A percentile compares a stretch with the other conserved stretches of the same genome.
Evolutionary conservation across 2,113 vertebrate species (phyloP).

Genomic region (Bujurquina vittata): DNA sequence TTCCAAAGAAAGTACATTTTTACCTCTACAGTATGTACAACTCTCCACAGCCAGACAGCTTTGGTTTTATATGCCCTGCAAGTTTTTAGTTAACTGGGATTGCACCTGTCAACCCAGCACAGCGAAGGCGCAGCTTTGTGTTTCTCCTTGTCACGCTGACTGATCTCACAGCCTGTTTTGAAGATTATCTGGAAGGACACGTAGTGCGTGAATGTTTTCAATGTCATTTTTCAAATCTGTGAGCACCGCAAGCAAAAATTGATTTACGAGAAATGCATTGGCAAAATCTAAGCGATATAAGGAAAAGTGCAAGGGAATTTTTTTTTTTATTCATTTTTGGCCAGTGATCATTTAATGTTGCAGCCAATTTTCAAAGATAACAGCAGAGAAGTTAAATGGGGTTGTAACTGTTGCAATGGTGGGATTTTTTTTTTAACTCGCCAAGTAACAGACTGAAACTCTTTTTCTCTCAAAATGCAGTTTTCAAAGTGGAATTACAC

Average conservation of each 20-base stretch:
- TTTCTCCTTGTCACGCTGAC: slow-evolving; percentile 9
- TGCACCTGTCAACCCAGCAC: not conserved
- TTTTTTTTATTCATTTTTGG: fast-evolving
- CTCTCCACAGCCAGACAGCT: not conserved
- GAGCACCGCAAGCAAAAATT: not conserved
- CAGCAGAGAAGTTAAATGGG: not conserved
- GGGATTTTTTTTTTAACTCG: too few relatives aligned
- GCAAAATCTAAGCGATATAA: not conserved
- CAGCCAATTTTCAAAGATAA: not conserved
- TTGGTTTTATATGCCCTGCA: not conserved
- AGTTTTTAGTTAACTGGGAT: not conserved
- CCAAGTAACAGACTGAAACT: too few relatives aligned
- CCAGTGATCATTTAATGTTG: not conserved
- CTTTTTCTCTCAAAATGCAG: slow-evolving; percentile 10
- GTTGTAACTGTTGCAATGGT: not conserved
- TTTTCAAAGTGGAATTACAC: slow-evolving; percentile 38
- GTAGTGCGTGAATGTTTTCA: not conserved
- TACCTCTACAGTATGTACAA: not conserved
- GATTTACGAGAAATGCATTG: not conserved
- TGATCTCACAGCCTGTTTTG: slow-evolving; percentile 1
- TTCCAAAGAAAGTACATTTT: not conserved
- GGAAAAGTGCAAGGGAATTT: not conserved
- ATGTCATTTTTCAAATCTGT: not conserved
- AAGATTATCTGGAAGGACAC: not conserved
- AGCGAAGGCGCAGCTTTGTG: not conserved